Evolutionary conservation across 1,140 invertebrate species (phyloP), one percentile per base, ranked within the genome.

Genomic region (Caligus rogercresseyi): DNA sequence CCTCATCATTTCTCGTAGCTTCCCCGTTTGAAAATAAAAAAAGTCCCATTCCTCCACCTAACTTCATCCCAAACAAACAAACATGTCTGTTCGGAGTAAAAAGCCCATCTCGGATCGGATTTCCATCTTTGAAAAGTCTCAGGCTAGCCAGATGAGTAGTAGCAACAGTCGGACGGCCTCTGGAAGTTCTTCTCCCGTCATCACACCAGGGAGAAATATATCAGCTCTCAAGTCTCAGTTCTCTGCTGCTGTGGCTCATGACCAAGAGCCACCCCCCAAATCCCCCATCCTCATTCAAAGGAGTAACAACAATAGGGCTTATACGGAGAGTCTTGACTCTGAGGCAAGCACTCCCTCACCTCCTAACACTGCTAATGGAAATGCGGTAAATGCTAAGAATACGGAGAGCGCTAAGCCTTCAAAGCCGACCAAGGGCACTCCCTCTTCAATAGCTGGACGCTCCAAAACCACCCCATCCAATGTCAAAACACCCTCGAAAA

Each of bases 81-180:
- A n/a, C n/a, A 56, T 56, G 54, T 56, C 54, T 56, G 54, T 23
- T 14, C 20, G 18, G 24, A 20, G 20, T 3, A 56, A 56, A 25
- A 56, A 56, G 14, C 54, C 54, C 54, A 56, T 56, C 14, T 56
- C 54, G 24, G 54, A 56, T 13, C 20, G 54, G 18, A 56, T 56
- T 56, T 56, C 54, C 54, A 56, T 56, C 15, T 56, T 56, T 21
- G 54, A 56, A 25, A 20, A 56, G 24, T 56, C 54, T 23, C 20
- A 56, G 20, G 7, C 31, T 7, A 43, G n/a, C n/a, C 7, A n/a
- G 31, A 43, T n/a, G 7, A 11, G 7, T n/a, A 43, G 31, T n/a
- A 11, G 7, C 31, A 43, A 43, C n/a, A n/a, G n/a, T n/a, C n/a
- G n/a, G n/a, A n/a, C n/a, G n/a, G n/a, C n/a, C n/a, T 11, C 7